Evolutionary conservation across 30 jellyfish, hydroid and myxozoan species (phyloP), one percentile per base, ranked within the genome.

Genomic region (Cassiopea andromeda): DNA sequence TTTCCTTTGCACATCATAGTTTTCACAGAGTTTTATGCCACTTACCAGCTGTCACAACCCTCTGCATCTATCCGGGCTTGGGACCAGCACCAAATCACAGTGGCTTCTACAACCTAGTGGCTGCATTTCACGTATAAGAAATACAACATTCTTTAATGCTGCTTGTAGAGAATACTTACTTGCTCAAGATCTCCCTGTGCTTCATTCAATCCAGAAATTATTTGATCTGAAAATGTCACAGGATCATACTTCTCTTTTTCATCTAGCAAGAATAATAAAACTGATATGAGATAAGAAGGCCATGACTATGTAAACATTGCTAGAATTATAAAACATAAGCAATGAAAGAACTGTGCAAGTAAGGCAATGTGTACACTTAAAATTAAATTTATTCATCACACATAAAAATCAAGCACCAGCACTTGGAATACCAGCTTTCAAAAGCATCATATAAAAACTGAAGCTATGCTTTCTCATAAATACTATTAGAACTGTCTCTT

Each of bases 191-290:
- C 99, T 18, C 96, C 90, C 67, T 88, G 79, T 14, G 96, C 97
- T 82, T 88, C 97, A 85, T 96, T 96, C 81, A 96, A 81, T 44
- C 99, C 99, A 13, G 98, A 94, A 59, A 96, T 94, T 61, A 96
- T 96, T 80, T 96, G 99, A 85, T 96, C 99, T 71, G 98, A 69
- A 85, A 96, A 96, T 49, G 91, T 88, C 64, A 90, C 92, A 85
- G 99, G 99, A 69, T 96, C 99, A 85, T 92, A 96, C 93, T 96
- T 96, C 93, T 96, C 99, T 74, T 96, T 96, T 79, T 96, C 99
- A 96, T 96, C 99, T 96, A 77, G 69, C 80, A 87, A 18, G 47
- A 45, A 27, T 46, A 43, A 38, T 2, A 7, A 46, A 1, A 67
- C 15, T 45, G 9, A 68, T 46, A 72, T 17, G 82, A 7, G 43